Evolutionary conservation across 2,113 vertebrate species (phyloP).

Genomic region (Australoheros scitulus): DNA sequence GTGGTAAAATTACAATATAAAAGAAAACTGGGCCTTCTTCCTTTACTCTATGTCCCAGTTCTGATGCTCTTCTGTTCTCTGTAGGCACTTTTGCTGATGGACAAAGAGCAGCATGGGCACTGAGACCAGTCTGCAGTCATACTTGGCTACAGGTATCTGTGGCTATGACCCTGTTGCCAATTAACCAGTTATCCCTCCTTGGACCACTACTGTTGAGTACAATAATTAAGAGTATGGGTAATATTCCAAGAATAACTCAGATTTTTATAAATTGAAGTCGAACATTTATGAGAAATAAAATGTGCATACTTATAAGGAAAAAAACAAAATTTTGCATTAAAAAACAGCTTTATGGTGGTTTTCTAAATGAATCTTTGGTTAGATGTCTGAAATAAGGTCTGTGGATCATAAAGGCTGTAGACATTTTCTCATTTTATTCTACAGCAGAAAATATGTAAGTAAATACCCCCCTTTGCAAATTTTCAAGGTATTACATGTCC

Average conservation of each 20-base stretch:
- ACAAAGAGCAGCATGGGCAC: neutral
- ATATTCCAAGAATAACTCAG: neutral
- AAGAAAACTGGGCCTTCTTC: neutral
- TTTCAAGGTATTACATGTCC: too few relatives aligned
- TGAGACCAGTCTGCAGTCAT: neutral
- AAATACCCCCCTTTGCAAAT: too few relatives aligned
- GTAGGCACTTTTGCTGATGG: neutral
- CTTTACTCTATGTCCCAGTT: neutral
- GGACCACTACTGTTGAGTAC: neutral
- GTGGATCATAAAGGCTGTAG: accelerated
- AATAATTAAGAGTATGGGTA: neutral
- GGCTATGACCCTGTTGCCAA: neutral
- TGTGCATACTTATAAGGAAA: neutral
- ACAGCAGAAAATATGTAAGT: too few relatives aligned
- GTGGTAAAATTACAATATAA: neutral
- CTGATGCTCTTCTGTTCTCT: neutral
- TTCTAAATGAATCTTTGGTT: neutral
- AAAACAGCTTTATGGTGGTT: neutral
- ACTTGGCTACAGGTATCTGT: neutral
- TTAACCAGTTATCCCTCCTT: accelerated
- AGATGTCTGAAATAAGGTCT: neutral
- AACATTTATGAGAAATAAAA: neutral
- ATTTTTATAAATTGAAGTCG: neutral
- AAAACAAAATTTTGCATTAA: too few relatives aligned
- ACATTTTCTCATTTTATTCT: neutral